Percentiles rank a stretch among this genome's conserved stretches.
Conservation (phyloP, 1,140 invertebrate species). For the Drosophila miranda region DNA sequence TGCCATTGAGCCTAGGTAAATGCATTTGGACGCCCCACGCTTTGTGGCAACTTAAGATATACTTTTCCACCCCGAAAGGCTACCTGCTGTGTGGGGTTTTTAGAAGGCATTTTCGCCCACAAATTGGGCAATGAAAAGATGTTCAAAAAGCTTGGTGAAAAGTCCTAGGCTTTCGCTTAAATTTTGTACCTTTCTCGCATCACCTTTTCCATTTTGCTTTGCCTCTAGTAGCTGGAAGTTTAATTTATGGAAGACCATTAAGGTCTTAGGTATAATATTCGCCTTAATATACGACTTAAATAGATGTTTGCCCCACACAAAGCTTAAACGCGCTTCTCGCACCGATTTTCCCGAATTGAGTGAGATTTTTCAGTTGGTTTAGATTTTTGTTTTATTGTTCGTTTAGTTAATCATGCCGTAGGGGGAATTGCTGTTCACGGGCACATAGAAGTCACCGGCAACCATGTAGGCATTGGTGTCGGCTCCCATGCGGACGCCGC, state of each 20-base stretch:
- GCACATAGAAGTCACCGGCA: constrained; percentile 69
- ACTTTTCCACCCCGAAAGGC: constrained; percentile 11
- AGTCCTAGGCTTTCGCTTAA: neutral
- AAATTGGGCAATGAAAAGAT: constrained; percentile 2
- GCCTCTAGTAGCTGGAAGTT: no score
- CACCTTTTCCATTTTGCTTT: no score
- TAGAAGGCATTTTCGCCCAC: constrained; percentile 1
- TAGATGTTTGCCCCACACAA: no score
- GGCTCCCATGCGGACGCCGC: constrained; percentile 80
- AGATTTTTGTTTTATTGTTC: constrained; percentile 5
- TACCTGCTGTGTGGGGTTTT: constrained; percentile 3
- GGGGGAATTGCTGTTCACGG: constrained; percentile 69
- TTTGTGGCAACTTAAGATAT: neutral
- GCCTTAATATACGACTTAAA: no score
- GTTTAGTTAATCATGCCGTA: constrained; percentile 73
- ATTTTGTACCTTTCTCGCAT: neutral
- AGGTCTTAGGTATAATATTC: no score
- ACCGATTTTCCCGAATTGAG: no score
- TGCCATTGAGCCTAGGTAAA: neutral
- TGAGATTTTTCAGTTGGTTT: neutral
- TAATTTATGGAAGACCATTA: no score
- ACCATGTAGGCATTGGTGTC: constrained; percentile 76
- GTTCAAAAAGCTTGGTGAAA: neutral
- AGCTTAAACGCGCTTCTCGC: no score
- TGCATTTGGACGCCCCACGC: neutral